Evolutionary conservation across 2,797 vertebrate species (phyloP).

Genomic region (Lutjanus argentimaculatus): DNA sequence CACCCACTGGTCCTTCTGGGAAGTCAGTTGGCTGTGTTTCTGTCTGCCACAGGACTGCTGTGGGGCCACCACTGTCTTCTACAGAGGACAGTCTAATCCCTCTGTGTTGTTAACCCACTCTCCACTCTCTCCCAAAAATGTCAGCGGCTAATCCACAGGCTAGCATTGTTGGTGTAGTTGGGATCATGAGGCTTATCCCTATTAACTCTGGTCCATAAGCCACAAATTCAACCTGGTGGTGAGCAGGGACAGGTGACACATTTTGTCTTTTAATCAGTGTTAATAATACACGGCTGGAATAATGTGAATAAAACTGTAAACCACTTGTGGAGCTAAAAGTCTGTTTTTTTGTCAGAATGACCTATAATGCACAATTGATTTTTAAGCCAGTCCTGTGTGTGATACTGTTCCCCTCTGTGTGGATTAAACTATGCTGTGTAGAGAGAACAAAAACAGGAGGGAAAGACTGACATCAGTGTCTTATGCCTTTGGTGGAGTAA

Average conservation of each 20-base stretch:
- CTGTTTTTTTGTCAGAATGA: not conserved
- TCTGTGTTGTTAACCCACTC: constrained; percentile 69
- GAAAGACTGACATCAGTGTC: not conserved
- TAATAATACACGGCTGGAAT: not conserved
- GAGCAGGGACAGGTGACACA: constrained; percentile 61
- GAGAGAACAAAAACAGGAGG: not conserved
- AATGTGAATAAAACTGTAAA: constrained; percentile 6
- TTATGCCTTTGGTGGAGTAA: not conserved
- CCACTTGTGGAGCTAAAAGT: not conserved
- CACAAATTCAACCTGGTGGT: constrained; percentile 52
- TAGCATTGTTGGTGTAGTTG: constrained; percentile 73
- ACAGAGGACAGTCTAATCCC: constrained; percentile 68
- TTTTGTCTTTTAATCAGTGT: constrained; percentile 37
- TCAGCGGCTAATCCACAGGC: constrained; percentile 71
- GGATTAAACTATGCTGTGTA: not conserved
- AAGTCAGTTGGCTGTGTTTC: constrained; percentile 47
- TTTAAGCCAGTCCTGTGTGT: not conserved
- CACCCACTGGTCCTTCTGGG: constrained; percentile 24
- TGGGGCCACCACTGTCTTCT: constrained; percentile 41
- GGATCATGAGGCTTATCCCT: constrained; percentile 76
- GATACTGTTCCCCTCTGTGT: not conserved
- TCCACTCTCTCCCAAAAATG: constrained; percentile 73
- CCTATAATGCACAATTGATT: not conserved
- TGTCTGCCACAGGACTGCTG: constrained; percentile 36
- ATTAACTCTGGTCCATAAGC: constrained; percentile 65